These are phyloP conservation scores for Lota lota DNA, from an alignment of 2,113 vertebrate genomes.

Conservation along the genomic window DNA sequence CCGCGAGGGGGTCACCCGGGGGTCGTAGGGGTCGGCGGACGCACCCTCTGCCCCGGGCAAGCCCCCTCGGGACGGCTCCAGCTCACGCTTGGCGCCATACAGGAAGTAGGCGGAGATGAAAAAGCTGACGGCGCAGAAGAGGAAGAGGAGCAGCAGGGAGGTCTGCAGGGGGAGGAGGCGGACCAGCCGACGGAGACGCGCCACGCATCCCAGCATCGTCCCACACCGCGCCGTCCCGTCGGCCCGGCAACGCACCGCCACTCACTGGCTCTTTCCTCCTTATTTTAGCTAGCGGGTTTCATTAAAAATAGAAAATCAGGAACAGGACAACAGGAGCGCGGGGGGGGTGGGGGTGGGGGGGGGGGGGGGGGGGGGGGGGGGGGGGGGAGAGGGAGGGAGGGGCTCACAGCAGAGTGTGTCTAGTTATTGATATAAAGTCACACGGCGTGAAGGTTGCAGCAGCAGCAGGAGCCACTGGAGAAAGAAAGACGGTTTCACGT, in stretches of 20 bases:
- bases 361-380: constrained; percentile 16
- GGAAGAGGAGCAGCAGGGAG: constrained; percentile 90
- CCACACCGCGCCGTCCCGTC: constrained; percentile 51
- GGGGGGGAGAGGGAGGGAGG: not conserved
- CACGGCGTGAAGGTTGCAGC: constrained; percentile 29
- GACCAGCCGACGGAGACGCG: constrained; percentile 86
- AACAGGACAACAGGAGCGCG: not conserved
- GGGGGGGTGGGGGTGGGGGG: constrained; percentile 30
- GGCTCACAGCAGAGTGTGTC: constrained; percentile 35
- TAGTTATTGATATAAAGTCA: constrained; percentile 32
- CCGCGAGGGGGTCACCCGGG: constrained; percentile 82
- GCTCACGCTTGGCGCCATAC: constrained; percentile 92
- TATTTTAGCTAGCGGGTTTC: not conserved
- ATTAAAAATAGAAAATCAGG: too few relatives aligned
- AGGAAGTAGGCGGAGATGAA: constrained; percentile 97
- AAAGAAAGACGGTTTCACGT: constrained; percentile 51
- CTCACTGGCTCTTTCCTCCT: constrained; percentile 45
- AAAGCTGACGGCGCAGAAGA: constrained; percentile 93
- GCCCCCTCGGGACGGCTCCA: constrained; percentile 85
- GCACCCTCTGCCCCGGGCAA: constrained; percentile 74
- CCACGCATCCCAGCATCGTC: constrained; percentile 80
- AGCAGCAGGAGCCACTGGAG: constrained; percentile 68
- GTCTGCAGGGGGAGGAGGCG: constrained; percentile 93
- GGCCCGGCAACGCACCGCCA: constrained; percentile 53
- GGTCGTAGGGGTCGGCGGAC: constrained; percentile 80